These are phyloP conservation scores for Melanophora roralis DNA, from an alignment of 2,888 invertebrate species.

Conservation along the genomic window DNA sequence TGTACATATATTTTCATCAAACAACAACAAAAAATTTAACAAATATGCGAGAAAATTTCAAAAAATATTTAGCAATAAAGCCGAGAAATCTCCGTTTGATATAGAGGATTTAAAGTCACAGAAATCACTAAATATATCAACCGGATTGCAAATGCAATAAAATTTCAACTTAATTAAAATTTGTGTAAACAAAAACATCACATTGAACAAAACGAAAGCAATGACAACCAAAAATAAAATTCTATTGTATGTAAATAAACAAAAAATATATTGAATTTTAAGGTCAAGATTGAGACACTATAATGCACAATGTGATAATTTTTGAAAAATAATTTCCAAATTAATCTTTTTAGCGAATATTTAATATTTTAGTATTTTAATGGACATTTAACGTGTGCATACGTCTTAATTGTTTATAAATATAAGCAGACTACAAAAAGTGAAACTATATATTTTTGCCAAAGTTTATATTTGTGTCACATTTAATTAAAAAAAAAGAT, in stretches of 20 bases:
- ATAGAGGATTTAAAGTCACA: neutral
- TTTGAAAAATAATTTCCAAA: too few relatives aligned
- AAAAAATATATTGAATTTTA: neutral
- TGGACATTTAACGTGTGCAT: too few relatives aligned
- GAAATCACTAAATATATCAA: neutral
- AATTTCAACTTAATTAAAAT: slow-evolving; percentile 12
- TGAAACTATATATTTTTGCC: too few relatives aligned
- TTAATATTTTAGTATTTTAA: too few relatives aligned
- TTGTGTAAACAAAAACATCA: slow-evolving; percentile 1
- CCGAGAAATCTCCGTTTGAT: neutral
- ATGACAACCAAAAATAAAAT: slow-evolving; percentile 21
- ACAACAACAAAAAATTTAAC: neutral
- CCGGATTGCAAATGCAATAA: neutral
- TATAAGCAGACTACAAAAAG: too few relatives aligned
- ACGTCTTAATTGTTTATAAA: too few relatives aligned
- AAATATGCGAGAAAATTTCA: slow-evolving; percentile 3
- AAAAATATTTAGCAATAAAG: neutral
- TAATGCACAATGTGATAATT: too few relatives aligned
- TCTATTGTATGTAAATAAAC: slow-evolving; percentile 12
- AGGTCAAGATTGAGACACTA: neutral
- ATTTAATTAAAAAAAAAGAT: slow-evolving; percentile 1
- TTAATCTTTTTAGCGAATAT: too few relatives aligned
- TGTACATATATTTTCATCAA: too few relatives aligned
- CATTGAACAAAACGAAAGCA: neutral
- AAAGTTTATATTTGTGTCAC: too few relatives aligned